Conservation (phyloP, 2,113 vertebrate genomes). For the Ictalurus furcatus region DNA sequence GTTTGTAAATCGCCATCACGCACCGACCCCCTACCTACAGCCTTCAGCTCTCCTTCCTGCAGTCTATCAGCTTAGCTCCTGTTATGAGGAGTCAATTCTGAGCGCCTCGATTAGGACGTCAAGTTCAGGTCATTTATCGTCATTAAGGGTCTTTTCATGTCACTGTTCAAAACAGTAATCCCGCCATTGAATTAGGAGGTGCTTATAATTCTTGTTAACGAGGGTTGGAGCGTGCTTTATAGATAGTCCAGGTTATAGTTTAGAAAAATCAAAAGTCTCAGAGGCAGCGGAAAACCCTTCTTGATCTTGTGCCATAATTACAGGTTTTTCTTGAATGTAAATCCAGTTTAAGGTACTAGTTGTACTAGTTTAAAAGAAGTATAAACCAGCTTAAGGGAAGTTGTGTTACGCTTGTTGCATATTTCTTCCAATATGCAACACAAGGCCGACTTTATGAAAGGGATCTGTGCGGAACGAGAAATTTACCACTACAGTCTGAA, state of each 20-base stretch:
- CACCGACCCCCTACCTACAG: neutral
- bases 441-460: neutral
- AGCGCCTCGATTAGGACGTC: neutral
- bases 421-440: neutral
- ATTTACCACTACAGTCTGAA: neutral
- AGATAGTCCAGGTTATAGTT: neutral
- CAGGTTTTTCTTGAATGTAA: neutral
- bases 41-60: neutral
- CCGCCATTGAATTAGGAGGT: neutral
- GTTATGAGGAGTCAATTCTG: neutral
- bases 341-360: neutral
- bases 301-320: neutral
- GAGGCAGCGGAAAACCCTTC: neutral
- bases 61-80: neutral
- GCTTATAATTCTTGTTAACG: neutral
- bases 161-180: neutral
- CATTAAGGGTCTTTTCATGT: constrained; percentile 8
- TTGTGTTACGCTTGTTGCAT: neutral
- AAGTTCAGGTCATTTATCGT: constrained; percentile 27
- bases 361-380: neutral
- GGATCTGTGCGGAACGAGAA: neutral
- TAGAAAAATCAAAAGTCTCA: neutral
- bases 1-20: neutral
- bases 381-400: neutral
- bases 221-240: neutral